phyloP scores from a whole-genome alignment of 2,888 invertebrate species.

The Cephus runcator region DNA sequence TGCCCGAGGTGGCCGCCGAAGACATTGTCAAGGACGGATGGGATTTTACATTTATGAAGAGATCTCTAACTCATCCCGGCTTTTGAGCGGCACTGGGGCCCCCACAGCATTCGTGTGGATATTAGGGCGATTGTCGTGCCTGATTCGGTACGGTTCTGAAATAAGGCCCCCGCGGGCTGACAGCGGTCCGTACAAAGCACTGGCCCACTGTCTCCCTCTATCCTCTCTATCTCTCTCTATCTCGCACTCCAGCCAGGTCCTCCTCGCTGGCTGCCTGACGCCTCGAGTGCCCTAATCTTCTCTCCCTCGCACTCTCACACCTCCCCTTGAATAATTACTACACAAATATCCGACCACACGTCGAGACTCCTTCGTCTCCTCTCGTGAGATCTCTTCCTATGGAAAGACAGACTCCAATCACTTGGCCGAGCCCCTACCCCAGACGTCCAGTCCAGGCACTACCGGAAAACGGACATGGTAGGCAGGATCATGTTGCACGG shows the following conservation, averaged over 20 bases:
- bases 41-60: slow-evolving; percentile 18
- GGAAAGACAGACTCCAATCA: not conserved
- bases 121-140: slow-evolving; percentile 60
- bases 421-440: not conserved
- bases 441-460: not conserved
- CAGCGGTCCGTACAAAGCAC: slow-evolving; percentile 53
- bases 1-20: slow-evolving; percentile 12
- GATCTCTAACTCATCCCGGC: slow-evolving; percentile 23
- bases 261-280: slow-evolving; percentile 30
- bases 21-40: slow-evolving; percentile 15
- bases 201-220: slow-evolving; percentile 26
- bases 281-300: slow-evolving; percentile 48
- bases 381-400: not conserved
- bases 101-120: slow-evolving; percentile 47
- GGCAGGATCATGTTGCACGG: not conserved
- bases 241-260: slow-evolving; percentile 3
- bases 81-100: slow-evolving; percentile 20
- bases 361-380: not conserved
- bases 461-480: not conserved
- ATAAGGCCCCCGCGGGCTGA: slow-evolving; percentile 55
- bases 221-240: slow-evolving; percentile 7
- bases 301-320: slow-evolving; percentile 12
- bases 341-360: slow-evolving; percentile 27
- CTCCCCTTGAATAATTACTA: slow-evolving; percentile 29
- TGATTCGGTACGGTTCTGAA: slow-evolving; percentile 57